A percentile compares a stretch with the other conserved stretches of the same genome.
Evolutionary conservation across 30 jellyfish, hydroid and myxozoan species (phyloP).

Genomic region (Catostylus mosaicus): DNA sequence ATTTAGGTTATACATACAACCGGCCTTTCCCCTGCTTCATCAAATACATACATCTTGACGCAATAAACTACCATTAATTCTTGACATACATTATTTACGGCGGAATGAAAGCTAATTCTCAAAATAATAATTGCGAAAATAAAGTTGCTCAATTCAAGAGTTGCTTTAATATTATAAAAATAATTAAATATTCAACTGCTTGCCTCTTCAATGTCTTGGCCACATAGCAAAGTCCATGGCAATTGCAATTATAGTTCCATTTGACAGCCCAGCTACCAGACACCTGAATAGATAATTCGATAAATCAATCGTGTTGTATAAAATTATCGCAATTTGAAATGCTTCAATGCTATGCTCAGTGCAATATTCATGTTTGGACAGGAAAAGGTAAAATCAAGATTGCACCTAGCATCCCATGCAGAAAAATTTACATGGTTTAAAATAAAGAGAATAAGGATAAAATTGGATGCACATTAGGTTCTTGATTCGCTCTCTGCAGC

Average conservation of each 20-base stretch:
- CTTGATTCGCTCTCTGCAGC: too few species aligned
- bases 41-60: constrained; percentile 4
- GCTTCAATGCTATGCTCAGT: too few species aligned
- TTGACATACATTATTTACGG: not conserved
- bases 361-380: too few species aligned
- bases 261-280: constrained; percentile 92
- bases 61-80: not conserved
- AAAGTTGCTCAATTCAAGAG: not conserved
- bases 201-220: constrained; percentile 64
- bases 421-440: too few species aligned
- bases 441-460: too few species aligned
- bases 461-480: too few species aligned
- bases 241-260: constrained; percentile 96
- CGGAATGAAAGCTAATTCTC: not conserved
- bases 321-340: too few species aligned
- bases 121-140: not conserved
- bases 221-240: constrained; percentile 98
- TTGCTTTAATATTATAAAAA: not conserved
- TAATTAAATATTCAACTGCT: not conserved
- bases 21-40: not conserved
- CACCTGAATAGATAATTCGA: too few species aligned
- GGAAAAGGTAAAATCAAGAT: too few species aligned
- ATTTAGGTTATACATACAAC: not conserved
- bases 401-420: too few species aligned
- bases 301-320: too few species aligned